These are phyloP conservation scores for Athene cunicularia DNA, from an alignment of 2,113 vertebrate genomes.

Conservation along the genomic window DNA sequence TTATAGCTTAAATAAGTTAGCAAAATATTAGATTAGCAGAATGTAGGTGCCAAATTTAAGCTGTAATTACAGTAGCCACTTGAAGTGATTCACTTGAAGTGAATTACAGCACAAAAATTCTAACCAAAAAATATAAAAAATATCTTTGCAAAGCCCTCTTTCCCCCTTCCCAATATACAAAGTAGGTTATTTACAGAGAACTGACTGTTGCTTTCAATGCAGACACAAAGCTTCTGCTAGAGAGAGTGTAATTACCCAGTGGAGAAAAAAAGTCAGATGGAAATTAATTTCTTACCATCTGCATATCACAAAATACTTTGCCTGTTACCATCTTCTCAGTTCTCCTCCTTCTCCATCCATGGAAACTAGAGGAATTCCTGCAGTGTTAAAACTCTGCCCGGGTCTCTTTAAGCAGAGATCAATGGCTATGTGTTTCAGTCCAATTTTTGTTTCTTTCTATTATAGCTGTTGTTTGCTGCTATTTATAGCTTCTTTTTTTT, in stretches of 20 bases:
- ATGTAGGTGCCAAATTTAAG: constrained; percentile 36
- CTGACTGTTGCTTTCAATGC: background rate
- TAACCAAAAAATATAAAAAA: background rate
- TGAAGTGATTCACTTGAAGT: background rate
- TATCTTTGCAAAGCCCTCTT: background rate
- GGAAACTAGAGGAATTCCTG: background rate
- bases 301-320: background rate
- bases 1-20: constrained; percentile 24
- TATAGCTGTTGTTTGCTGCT: background rate
- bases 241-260: background rate
- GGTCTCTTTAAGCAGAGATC: background rate
- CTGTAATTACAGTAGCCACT: constrained; percentile 8
- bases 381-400: background rate
- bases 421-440: background rate
- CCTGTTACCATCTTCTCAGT: background rate
- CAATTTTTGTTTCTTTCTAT: background rate
- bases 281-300: constrained; percentile 31
- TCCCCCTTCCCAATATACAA: background rate
- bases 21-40: constrained; percentile 19
- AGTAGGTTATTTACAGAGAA: background rate
- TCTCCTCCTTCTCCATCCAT: background rate
- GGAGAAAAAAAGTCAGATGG: background rate
- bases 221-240: constrained; percentile 10
- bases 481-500: background rate
- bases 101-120: constrained; percentile 6